Base-by-base conservation (phyloP, 2,888 invertebrate genomes). In the Rhogogaster chlorosoma region DNA sequence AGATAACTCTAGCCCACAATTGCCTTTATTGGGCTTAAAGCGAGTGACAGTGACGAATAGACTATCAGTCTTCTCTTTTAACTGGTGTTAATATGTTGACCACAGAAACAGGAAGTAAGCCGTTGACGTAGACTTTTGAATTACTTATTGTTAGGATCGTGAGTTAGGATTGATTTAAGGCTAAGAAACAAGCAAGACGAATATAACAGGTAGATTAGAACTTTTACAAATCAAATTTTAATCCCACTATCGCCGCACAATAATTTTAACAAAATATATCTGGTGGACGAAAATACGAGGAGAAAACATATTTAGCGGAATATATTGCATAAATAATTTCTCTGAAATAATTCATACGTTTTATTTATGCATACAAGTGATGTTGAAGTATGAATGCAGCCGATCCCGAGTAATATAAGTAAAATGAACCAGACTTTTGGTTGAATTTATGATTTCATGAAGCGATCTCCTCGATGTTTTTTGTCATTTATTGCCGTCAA, bases 11-110 rank as follows among this genome's bases (percentile, higher is more conserved):
- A 53, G 32, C 53, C 77, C 49, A 32, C 49, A 53, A 77, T 53
- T 77, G 77, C 45, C 77, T 49, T 77, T 49, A 77, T 77, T 77
- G 32, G 53, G 53, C 53, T 77, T 53, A n/a, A 10, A 77, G 9
- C 29, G 77, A 77, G 77, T 77, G 77, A 77, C 77, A 77, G 77
- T 77, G 77, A 77, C 77, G 77, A 53, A 77, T 77, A 53, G 77
- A 77, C 77, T 53, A 49, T 53, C 49, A 53, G 49, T 49, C 53
- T 77, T 77, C 29, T 53, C 53, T 77, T 77, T 77, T 29, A 77
- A 77, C 45, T 77, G 77, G 29, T 77, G 38, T 77, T 77, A 77
- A 77, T 77, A 77, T 29, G 38, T 77, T 38, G 49, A 29, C 53
- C 10, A 53, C 32, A 77, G 45, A 77, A 77, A 77, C 77, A 77